Evolutionary conservation across 2,888 invertebrate species (phyloP), one percentile per base, ranked within the genome.

Genomic region (Apotomis capreana): DNA sequence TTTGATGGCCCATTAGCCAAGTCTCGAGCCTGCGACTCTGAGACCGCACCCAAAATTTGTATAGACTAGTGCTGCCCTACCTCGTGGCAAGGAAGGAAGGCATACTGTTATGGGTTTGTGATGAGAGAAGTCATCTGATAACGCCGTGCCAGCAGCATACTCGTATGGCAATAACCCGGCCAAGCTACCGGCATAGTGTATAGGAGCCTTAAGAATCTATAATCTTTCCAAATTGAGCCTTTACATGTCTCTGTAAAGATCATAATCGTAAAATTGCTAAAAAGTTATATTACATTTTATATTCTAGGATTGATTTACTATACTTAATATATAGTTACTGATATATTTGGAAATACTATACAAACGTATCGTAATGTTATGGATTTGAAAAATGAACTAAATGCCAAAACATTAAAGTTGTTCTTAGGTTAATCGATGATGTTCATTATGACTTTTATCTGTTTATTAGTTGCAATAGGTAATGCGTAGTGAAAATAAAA

Each of bases 401-500:
- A 46, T 12, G 0, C 0, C 0, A 5, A 5, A 1, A 2, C 4
- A 4, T 12, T 65, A 46, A 36, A 9, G 65, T 65, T 36, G 5
- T 12, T n/a, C 46, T 65, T 65, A 26, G 5, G 55, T 8, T 13
- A 4, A 46, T 46, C 10, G 3, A 26, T 12, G n/a, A 5, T 26
- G 12, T 15, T 54, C 3, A 46, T 65, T 65, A 57, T 4, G 55
- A 36, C n/a, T 8, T 57, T 46, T 57, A 8, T 12, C 8, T n/a
- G 9, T 57, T 55, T 15, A 10, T n/a, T 8, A n/a, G 10, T 15
- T 52, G 15, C 59, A 44, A 54, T 68, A 68, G 58, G 51, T 59
- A 51, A 60, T 61, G 68, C 68, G 68, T 68, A 68, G n/a, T 10
- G 54, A 61, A 69, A 69, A 55, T 69, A 69, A 69, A 69, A 68